These are phyloP conservation scores for Trichomycterus rosablanca DNA, from an alignment of 2,113 vertebrate species.

Conservation along the genomic window DNA sequence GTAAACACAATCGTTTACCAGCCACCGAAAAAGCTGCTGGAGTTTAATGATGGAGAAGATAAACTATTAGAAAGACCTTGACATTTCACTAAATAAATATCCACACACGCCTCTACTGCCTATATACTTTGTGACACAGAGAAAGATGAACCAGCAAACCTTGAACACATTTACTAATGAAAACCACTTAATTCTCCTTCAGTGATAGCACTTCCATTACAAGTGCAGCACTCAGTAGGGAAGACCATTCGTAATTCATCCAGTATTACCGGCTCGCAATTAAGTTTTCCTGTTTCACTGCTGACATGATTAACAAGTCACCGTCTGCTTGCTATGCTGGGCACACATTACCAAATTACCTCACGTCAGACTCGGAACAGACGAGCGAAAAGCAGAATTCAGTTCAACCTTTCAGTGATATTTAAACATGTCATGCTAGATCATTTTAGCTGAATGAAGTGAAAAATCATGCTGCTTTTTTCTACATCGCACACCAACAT, in stretches of 20 bases:
- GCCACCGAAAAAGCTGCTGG: background rate
- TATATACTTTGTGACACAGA: background rate
- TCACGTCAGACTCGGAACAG: background rate
- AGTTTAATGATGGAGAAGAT: background rate
- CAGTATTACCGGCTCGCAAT: constrained; percentile 48
- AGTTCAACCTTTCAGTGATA: background rate
- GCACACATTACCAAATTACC: background rate
- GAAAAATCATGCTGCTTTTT: background rate
- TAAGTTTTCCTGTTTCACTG: constrained; percentile 45
- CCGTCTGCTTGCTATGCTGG: constrained; percentile 42
- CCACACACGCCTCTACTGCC: background rate
- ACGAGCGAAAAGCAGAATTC: too few species aligned
- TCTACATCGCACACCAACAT: constrained; percentile 34
- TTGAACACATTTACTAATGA: constrained; percentile 50
- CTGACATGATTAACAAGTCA: constrained; percentile 55
- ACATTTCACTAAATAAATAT: constrained; percentile 4
- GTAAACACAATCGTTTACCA: background rate
- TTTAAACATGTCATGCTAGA: background rate
- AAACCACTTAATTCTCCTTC: constrained; percentile 60
- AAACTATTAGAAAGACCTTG: background rate
- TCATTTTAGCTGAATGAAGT: too few species aligned
- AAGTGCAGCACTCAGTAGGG: too few species aligned
- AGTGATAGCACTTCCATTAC: constrained; percentile 52
- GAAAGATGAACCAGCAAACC: constrained; percentile 5
- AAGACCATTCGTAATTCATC: constrained; percentile 24